These are phyloP conservation scores for Cybosia mesomella DNA, from an alignment of 2,888 invertebrate genomes.

Conservation along the genomic window DNA sequence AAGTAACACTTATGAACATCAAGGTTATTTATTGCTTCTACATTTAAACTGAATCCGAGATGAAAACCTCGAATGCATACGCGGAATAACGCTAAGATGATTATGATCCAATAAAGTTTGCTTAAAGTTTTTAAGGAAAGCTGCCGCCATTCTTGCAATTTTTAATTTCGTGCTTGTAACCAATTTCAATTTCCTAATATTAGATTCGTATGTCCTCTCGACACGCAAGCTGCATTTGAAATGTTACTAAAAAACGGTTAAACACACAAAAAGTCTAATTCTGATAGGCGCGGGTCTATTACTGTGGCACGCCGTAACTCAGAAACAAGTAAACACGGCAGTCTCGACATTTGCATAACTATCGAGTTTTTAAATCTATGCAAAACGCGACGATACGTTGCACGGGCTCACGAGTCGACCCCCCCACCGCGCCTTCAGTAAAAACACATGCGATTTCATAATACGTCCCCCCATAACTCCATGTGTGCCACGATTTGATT, in stretches of 20 bases:
- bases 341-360: constrained; percentile 82
- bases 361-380: constrained; percentile 87
- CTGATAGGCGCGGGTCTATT: constrained; percentile 79
- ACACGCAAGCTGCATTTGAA: constrained; percentile 72
- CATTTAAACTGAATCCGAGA: too few species aligned
- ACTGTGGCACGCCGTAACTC: constrained; percentile 82
- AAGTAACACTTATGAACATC: neutral
- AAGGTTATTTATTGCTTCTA: too few species aligned
- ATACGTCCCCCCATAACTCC: constrained; percentile 62
- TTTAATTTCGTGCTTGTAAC: constrained; percentile 54
- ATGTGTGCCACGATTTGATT: constrained; percentile 68
- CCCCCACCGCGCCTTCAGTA: constrained; percentile 63
- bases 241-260: constrained; percentile 46
- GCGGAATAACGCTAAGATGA: too few species aligned
- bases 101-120: neutral
- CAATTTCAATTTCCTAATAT: constrained; percentile 59
- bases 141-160: neutral
- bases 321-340: constrained; percentile 84
- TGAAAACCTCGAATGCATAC: too few species aligned
- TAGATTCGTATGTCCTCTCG: constrained; percentile 60
- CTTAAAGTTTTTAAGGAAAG: neutral
- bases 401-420: constrained; percentile 76
- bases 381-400: constrained; percentile 85
- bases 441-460: constrained; percentile 81
- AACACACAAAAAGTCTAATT: constrained; percentile 73